Conservation (phyloP, 2,888 invertebrate species). For the Cephus sareptanus region DNA sequence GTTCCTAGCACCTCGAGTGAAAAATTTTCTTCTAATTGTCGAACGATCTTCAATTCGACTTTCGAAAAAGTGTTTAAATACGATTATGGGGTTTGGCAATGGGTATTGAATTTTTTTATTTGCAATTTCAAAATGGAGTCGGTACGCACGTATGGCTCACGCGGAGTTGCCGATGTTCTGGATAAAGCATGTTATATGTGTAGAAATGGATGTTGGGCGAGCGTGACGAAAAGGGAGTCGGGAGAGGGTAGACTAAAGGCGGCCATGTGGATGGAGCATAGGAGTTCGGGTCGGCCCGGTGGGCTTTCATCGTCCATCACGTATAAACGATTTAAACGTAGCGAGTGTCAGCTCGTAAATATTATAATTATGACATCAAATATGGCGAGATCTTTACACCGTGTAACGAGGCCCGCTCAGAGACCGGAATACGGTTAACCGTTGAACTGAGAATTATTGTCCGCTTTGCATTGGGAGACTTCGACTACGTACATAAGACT, state of each 20-base stretch:
- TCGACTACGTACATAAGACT: not conserved
- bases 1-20: not conserved
- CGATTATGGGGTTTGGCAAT: too few relatives aligned
- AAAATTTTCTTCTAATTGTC: not conserved
- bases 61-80: too few relatives aligned
- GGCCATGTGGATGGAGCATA: not conserved
- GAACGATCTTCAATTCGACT: too few relatives aligned
- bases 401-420: constrained; percentile 40
- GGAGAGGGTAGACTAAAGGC: not conserved
- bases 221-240: not conserved
- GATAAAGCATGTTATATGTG: not conserved
- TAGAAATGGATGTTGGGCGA: not conserved
- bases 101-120: not conserved
- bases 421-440: constrained; percentile 32
- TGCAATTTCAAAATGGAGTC: not conserved
- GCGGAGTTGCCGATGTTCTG: not conserved
- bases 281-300: constrained; percentile 15
- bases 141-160: not conserved
- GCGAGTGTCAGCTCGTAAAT: constrained; percentile 47
- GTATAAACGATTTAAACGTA: constrained; percentile 50
- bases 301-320: constrained; percentile 43
- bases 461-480: constrained; percentile 9
- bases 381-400: constrained; percentile 44
- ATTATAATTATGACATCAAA: constrained; percentile 53
- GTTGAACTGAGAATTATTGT: constrained; percentile 31